Evolutionary conservation across 2,888 invertebrate genomes (phyloP).

Genomic region (Ommatoiulus sabulosus): DNA sequence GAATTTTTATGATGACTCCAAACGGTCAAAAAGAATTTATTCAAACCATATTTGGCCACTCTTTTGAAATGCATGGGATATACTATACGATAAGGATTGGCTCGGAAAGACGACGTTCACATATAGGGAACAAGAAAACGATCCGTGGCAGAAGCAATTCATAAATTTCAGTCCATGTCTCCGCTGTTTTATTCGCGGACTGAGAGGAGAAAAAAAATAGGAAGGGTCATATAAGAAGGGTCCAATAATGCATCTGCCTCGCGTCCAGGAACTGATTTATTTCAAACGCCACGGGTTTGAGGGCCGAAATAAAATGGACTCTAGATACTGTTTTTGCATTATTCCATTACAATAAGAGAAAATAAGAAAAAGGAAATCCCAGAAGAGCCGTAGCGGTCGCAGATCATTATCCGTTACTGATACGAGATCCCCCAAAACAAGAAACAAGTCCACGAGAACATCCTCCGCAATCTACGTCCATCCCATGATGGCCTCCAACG

Average conservation of each 20-base stretch:
- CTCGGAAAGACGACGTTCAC: background rate
- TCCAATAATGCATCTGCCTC: background rate
- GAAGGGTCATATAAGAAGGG: slow-evolving; percentile 23
- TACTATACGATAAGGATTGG: background rate
- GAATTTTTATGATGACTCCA: slow-evolving; percentile 1
- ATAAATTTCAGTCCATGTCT: slow-evolving; percentile 21
- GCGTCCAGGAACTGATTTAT: slow-evolving; percentile 40
- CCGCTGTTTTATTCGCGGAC: background rate
- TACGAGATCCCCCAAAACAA: slow-evolving; percentile 22
- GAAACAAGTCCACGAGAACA: background rate
- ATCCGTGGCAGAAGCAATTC: slow-evolving; percentile 44
- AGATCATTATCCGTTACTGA: slow-evolving; percentile 41
- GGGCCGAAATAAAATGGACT: slow-evolving; percentile 19
- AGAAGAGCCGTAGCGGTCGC: slow-evolving; percentile 30
- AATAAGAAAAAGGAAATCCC: slow-evolving; percentile 45
- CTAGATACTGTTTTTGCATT: slow-evolving; percentile 41
- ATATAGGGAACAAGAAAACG: slow-evolving; percentile 23
- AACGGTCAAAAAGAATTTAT: slow-evolving; percentile 20
- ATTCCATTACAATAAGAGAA: slow-evolving; percentile 30
- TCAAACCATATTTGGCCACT: slow-evolving; percentile 47
- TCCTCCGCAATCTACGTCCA: background rate
- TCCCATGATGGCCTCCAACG: background rate
- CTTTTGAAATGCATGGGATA: slow-evolving; percentile 1
- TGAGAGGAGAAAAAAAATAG: background rate
- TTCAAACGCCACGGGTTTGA: slow-evolving; percentile 38